Conservation (phyloP, 1,140 invertebrate genomes). For the Drosophila tsacasi region DNA sequence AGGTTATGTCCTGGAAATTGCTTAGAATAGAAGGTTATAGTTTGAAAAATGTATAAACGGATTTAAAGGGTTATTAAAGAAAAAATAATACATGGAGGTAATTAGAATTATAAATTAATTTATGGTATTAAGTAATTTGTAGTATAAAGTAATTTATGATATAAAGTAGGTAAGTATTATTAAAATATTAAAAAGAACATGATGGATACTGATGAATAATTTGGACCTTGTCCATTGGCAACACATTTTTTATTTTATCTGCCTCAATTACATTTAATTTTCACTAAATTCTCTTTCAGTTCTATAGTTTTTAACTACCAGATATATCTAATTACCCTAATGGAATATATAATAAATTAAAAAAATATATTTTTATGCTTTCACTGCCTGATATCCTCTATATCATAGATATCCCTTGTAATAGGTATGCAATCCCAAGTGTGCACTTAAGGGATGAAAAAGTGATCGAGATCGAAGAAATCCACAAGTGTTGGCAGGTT, state of each 20-base stretch:
- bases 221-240: no score
- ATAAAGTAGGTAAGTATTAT: no score
- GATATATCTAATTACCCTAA: background rate
- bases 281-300: background rate
- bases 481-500: conserved; percentile 73
- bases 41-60: background rate
- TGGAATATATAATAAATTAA: background rate
- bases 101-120: background rate
- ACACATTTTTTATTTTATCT: no score
- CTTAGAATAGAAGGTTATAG: background rate
- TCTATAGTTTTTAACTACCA: background rate
- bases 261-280: no score
- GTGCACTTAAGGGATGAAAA: conserved; percentile 78
- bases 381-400: conserved; percentile 1
- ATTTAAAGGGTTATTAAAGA: background rate
- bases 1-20: background rate
- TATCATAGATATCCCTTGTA: background rate
- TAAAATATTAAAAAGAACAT: no score
- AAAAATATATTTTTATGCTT: background rate
- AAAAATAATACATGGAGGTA: no score
- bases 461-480: conserved; percentile 49
- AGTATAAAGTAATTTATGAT: no score
- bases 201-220: no score
- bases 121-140: background rate
- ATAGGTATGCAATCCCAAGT: conserved; percentile 33